Percentiles rank a stretch among this genome's conserved stretches.
Evolutionary conservation across 35 echinoderm and acorn worm genomes (phyloP).

Genomic region (Ptychodera flava): DNA sequence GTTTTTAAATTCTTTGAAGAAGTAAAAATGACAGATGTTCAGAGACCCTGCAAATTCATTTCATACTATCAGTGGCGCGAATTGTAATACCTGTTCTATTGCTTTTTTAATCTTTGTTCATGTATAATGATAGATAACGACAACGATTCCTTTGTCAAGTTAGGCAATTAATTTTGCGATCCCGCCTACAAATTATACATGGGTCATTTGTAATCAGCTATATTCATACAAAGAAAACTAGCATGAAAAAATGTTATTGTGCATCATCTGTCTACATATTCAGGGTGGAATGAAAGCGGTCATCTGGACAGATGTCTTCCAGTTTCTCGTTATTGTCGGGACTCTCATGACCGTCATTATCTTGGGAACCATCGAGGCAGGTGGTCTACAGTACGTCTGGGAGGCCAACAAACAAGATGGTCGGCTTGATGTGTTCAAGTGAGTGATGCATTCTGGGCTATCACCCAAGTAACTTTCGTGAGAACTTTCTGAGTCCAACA

Average conservation of each 20-base stretch:
- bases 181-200: neutral
- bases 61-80: no score
- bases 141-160: neutral
- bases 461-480: no score
- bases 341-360: slow-evolving; percentile 43
- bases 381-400: slow-evolving; percentile 39
- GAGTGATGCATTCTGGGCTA: neutral
- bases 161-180: neutral
- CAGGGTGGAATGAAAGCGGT: slow-evolving; percentile 69
- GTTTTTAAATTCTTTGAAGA: slow-evolving; percentile 7
- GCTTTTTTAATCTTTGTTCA: no score
- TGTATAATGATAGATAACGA: no score
- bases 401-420: slow-evolving; percentile 40
- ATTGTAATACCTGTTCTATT: no score
- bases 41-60: no score
- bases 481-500: no score
- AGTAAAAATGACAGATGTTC: no score
- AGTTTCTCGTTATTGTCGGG: slow-evolving; percentile 55
- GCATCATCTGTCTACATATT: neutral
- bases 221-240: neutral
- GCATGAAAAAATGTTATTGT: neutral
- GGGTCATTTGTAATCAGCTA: neutral
- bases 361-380: slow-evolving; percentile 45
- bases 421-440: slow-evolving; percentile 39
- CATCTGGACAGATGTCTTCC: no score